Evolutionary conservation across 2,888 invertebrate genomes (phyloP).

Genomic region (Lagria hirta): DNA sequence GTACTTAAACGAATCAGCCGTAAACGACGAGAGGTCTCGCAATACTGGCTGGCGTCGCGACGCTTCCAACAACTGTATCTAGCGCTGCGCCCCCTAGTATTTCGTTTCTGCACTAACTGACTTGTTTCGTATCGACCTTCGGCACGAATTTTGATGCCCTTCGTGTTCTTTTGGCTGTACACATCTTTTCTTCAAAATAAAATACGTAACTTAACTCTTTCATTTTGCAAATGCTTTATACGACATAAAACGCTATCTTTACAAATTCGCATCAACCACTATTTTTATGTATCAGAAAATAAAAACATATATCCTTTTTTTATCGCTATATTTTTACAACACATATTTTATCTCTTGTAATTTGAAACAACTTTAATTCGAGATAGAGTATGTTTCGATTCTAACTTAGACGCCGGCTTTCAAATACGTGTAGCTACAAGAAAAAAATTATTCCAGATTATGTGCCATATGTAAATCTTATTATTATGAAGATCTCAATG

Average conservation of each 20-base stretch:
- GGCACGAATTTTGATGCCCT: slow-evolving; percentile 27
- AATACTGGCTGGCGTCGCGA: slow-evolving; percentile 42
- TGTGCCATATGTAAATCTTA: no score
- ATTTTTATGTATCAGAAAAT: slow-evolving; percentile 17
- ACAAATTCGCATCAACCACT: slow-evolving; percentile 17
- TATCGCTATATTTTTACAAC: no score
- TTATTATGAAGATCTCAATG: no score
- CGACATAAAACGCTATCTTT: slow-evolving; percentile 20
- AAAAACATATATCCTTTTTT: no score
- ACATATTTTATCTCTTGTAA: no score
- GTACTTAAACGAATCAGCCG: slow-evolving; percentile 16
- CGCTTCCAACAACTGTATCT: slow-evolving; percentile 35
- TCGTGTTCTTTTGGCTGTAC: slow-evolving; percentile 22
- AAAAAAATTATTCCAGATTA: no score
- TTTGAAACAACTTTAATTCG: no score
- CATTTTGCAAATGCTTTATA: slow-evolving; percentile 15
- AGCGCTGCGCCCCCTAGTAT: slow-evolving; percentile 39
- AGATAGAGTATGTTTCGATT: no score
- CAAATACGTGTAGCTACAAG: no score
- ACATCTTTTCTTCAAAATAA: slow-evolving; percentile 22
- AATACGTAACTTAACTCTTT: slow-evolving; percentile 21
- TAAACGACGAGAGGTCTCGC: slow-evolving; percentile 31
- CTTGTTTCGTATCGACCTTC: slow-evolving; percentile 37
- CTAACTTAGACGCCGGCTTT: no score
- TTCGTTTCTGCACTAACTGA: slow-evolving; percentile 25